These are phyloP conservation scores for Coracopsis vasa DNA, from an alignment of 2,113 vertebrate genomes.

Conservation along the genomic window DNA sequence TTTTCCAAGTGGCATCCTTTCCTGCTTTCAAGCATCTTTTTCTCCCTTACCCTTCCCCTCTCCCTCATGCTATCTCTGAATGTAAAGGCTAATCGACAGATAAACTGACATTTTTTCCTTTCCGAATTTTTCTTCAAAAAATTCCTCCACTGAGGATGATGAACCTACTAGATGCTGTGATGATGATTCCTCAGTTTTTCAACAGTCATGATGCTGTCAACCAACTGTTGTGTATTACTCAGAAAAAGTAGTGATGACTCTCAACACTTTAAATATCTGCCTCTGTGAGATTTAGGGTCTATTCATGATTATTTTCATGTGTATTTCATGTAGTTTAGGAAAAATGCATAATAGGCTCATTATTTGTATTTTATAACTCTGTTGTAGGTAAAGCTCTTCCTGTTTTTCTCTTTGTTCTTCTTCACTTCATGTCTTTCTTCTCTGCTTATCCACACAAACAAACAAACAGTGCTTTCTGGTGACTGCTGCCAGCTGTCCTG, in stretches of 20 bases:
- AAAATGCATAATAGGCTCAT: neutral
- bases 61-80: neutral
- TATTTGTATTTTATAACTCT: neutral
- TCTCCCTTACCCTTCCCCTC: neutral
- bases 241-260: neutral
- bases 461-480: neutral
- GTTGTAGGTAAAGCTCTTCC: neutral
- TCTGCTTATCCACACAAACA: neutral
- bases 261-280: neutral
- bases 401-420: neutral
- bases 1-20: neutral
- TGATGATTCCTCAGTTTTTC: neutral
- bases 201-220: neutral
- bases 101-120: neutral
- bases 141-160: neutral
- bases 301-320: neutral
- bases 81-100: neutral
- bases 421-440: neutral
- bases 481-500: neutral
- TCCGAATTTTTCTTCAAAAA: neutral
- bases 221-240: neutral
- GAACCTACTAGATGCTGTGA: neutral
- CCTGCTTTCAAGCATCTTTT: neutral
- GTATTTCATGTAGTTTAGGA: neutral
- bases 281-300: neutral